Conservation (phyloP, 1,140 invertebrate species). For the Drosophila pachea region DNA sequence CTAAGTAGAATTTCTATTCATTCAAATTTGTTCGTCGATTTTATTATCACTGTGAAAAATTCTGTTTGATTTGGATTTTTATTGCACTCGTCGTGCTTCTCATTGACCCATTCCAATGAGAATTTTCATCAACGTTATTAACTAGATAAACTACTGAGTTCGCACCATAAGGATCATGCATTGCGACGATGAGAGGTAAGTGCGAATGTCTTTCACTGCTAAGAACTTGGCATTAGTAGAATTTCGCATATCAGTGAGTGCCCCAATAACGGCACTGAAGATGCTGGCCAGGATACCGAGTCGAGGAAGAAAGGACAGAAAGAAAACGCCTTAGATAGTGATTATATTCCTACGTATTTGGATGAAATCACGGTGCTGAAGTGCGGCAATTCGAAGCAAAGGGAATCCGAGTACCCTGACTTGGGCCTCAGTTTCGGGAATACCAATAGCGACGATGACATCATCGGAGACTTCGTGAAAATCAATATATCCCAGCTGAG, state of each 20-base stretch:
- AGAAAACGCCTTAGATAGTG: neutral
- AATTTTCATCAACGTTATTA: neutral
- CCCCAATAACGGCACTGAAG: neutral
- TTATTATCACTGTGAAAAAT: conserved; percentile 3
- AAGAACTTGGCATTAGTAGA: neutral
- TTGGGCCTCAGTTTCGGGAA: conserved; percentile 12
- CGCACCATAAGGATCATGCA: neutral
- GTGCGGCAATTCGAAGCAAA: conserved; percentile 12
- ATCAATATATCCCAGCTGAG: conserved; percentile 1
- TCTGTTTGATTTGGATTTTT: neutral
- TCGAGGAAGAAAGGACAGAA: neutral
- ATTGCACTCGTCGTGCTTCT: neutral
- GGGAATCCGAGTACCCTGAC: neutral
- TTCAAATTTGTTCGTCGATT: conserved; percentile 4
- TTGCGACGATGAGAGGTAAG: neutral
- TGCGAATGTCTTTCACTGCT: neutral
- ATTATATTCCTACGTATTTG: conserved; percentile 20
- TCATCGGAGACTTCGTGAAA: conserved; percentile 29
- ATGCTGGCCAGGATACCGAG: neutral
- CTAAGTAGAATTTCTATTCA: neutral
- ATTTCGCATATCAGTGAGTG: no score
- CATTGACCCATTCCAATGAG: no score
- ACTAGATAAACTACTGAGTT: neutral
- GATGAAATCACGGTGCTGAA: conserved; percentile 1
- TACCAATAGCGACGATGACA: conserved; percentile 6